phyloP scores from a whole-genome alignment of 2,113 vertebrate species.

The Vireo altiloquus region DNA sequence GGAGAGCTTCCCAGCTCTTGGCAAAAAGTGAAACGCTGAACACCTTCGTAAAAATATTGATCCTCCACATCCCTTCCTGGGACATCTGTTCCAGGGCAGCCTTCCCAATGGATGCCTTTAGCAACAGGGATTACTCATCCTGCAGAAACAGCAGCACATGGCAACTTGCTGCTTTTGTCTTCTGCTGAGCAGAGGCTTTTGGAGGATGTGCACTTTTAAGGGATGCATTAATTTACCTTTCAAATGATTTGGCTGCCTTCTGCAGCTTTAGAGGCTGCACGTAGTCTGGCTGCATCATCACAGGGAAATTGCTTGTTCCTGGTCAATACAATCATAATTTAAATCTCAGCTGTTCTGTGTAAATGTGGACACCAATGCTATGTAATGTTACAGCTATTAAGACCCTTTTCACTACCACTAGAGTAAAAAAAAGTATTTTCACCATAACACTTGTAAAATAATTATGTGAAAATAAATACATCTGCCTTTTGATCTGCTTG shows the following conservation, averaged over 20 bases:
- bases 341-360: background rate
- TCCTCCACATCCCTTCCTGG: background rate
- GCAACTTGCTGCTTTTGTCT: background rate
- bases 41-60: background rate
- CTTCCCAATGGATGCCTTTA: background rate
- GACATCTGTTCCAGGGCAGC: background rate
- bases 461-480: conserved; percentile 1
- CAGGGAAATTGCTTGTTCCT: background rate
- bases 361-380: background rate
- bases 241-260: background rate
- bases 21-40: background rate
- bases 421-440: background rate
- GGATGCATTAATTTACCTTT: background rate
- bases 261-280: background rate
- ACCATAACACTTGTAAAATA: conserved; percentile 9
- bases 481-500: conserved; percentile 13
- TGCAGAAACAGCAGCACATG: background rate
- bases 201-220: background rate
- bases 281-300: background rate
- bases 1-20: background rate
- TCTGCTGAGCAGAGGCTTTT: background rate
- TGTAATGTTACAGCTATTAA: background rate
- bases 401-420: background rate
- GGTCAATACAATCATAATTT: background rate
- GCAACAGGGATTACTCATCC: background rate